These are phyloP conservation scores for Acyrthosiphon pisum DNA, from an alignment of 1,140 invertebrate genomes.

Conservation along the genomic window DNA sequence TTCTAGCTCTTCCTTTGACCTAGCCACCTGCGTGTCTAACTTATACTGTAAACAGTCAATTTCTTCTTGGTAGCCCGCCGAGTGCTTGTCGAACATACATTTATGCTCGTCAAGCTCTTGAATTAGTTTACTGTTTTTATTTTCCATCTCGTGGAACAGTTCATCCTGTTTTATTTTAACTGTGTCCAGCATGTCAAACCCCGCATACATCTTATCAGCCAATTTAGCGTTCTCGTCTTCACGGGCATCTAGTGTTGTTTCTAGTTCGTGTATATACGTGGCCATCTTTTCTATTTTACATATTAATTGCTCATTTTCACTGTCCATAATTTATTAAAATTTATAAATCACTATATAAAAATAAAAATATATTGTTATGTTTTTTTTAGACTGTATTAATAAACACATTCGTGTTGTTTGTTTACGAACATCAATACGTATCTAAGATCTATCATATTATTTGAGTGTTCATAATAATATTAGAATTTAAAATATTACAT, in stretches of 20 bases:
- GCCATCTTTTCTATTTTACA: background rate
- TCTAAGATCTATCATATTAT: background rate
- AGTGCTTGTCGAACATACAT: background rate
- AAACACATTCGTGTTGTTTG: background rate
- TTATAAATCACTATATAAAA: background rate
- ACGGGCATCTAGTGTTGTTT: background rate
- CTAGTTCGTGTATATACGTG: background rate
- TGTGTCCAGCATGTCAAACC: background rate
- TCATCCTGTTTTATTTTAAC: background rate
- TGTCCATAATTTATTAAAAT: background rate
- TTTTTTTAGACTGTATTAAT: background rate
- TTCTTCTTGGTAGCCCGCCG: background rate
- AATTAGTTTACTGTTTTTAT: background rate
- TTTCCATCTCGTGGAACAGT: background rate
- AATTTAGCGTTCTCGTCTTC: background rate
- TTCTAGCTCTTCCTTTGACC: background rate
- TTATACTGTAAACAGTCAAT: background rate
- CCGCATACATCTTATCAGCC: background rate
- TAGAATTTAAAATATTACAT: background rate
- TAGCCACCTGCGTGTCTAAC: background rate
- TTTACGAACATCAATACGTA: background rate
- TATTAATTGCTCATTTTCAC: background rate
- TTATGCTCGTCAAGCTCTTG: background rate
- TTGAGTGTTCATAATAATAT: background rate
- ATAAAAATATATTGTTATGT: background rate